Evolutionary conservation across 2,797 vertebrate genomes (phyloP).

Genomic region (Discoglossus pictus): DNA sequence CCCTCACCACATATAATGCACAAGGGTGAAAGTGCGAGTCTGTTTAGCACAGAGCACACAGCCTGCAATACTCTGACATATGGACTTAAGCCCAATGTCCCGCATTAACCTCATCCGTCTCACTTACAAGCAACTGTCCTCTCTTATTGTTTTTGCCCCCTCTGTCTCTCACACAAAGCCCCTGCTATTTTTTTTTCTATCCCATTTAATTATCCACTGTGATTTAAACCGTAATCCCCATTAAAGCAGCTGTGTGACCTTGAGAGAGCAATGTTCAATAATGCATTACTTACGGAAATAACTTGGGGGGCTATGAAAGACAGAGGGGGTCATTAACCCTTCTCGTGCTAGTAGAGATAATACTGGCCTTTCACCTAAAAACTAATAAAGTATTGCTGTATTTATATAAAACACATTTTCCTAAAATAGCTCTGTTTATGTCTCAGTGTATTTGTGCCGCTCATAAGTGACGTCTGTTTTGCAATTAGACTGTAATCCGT

Average conservation of each 20-base stretch:
- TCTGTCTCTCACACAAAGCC: slow-evolving; percentile 39
- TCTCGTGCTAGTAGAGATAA: no score
- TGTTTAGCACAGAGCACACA: no score
- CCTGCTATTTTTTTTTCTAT: slow-evolving; percentile 56
- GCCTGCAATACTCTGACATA: slow-evolving; percentile 31
- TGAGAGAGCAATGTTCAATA: slow-evolving; percentile 67
- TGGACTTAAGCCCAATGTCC: slow-evolving; percentile 22
- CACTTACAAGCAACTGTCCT: slow-evolving; percentile 42
- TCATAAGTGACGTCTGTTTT: no score
- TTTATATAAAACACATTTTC: no score
- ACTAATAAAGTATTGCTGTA: no score
- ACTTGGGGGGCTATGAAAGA: neutral
- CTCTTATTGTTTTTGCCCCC: slow-evolving; percentile 42
- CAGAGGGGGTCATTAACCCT: neutral
- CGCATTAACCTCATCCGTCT: slow-evolving; percentile 45
- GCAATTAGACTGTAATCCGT: no score
- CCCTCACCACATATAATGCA: no score
- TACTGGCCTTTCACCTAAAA: no score
- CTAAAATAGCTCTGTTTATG: no score
- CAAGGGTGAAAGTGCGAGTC: no score
- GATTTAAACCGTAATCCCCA: slow-evolving; percentile 68
- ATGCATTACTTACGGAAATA: slow-evolving; percentile 55
- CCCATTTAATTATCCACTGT: slow-evolving; percentile 68
- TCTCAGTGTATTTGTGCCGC: no score
- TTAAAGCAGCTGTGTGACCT: slow-evolving; percentile 68